These are phyloP conservation scores for Syngnathus typhle DNA, from an alignment of 2,113 vertebrate species.

Conservation along the genomic window DNA sequence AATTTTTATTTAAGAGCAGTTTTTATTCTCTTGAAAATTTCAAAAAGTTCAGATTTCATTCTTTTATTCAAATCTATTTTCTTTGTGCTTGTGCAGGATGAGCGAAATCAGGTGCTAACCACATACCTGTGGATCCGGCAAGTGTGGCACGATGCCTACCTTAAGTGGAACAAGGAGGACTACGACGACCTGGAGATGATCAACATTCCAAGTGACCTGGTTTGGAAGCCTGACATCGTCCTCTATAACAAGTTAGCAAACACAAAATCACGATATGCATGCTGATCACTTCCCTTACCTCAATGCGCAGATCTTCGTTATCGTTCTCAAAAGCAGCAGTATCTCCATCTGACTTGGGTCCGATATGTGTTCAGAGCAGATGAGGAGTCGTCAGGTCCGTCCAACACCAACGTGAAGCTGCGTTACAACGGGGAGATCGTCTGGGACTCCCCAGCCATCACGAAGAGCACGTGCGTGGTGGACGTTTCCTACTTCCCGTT, in stretches of 20 bases:
- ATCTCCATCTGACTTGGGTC: background rate
- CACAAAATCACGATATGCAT: too few relatives aligned
- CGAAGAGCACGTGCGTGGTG: conserved; percentile 92
- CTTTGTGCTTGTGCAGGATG: conserved; percentile 72
- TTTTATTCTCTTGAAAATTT: too few relatives aligned
- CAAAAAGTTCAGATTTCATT: too few relatives aligned
- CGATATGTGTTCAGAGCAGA: conserved; percentile 75
- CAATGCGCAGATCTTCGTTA: background rate
- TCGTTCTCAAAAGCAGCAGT: background rate
- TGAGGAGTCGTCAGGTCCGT: conserved; percentile 82
- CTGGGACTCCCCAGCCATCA: conserved; percentile 95
- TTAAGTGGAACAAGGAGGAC: conserved; percentile 89
- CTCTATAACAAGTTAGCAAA: conserved; percentile 89
- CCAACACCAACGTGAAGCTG: conserved; percentile 91
- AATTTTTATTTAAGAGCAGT: too few relatives aligned
- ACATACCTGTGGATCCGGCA: conserved; percentile 94
- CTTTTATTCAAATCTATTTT: background rate
- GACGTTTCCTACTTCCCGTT: conserved; percentile 96
- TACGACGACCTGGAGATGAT: conserved; percentile 93
- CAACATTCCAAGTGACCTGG: conserved; percentile 87
- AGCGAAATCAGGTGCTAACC: conserved; percentile 93
- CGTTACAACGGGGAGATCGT: conserved; percentile 89
- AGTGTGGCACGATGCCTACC: conserved; percentile 86
- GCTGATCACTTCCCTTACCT: background rate
- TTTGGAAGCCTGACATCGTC: conserved; percentile 97